Conservation (phyloP, 1,140 invertebrate species). For the Adelges cooleyi region DNA sequence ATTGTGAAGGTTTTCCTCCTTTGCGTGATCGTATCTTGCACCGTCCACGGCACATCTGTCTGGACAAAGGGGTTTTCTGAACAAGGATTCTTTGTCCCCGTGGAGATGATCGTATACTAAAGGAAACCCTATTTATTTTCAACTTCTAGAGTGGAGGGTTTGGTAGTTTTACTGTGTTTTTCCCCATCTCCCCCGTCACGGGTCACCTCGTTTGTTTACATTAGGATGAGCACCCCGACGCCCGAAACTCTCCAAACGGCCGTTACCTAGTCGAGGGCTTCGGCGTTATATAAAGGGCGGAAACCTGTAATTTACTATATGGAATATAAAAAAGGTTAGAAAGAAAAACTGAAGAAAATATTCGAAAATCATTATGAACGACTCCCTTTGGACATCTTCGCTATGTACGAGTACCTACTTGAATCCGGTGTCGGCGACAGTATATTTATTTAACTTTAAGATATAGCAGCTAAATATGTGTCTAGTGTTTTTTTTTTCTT, state of each 20-base stretch:
- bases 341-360: neutral
- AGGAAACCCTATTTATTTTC: conserved; percentile 27
- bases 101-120: conserved; percentile 5
- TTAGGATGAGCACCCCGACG: neutral
- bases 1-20: neutral
- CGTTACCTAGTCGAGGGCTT: conserved; percentile 8
- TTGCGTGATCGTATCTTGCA: conserved; percentile 10
- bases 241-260: neutral
- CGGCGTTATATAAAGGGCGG: neutral
- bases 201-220: conserved; percentile 23
- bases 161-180: conserved; percentile 6
- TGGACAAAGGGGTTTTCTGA: conserved; percentile 20
- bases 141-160: neutral
- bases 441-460: neutral
- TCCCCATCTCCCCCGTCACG: neutral
- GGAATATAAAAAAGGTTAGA: neutral
- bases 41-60: conserved; percentile 13
- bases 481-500: neutral
- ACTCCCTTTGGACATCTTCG: neutral
- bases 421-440: neutral
- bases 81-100: conserved; percentile 22
- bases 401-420: too few species aligned
- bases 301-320: neutral
- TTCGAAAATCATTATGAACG: neutral
- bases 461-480: neutral